Percentiles rank a stretch among this genome's conserved stretches.
Conservation (phyloP, 2,888 invertebrate genomes). For the Drosophila engyochracea region DNA sequence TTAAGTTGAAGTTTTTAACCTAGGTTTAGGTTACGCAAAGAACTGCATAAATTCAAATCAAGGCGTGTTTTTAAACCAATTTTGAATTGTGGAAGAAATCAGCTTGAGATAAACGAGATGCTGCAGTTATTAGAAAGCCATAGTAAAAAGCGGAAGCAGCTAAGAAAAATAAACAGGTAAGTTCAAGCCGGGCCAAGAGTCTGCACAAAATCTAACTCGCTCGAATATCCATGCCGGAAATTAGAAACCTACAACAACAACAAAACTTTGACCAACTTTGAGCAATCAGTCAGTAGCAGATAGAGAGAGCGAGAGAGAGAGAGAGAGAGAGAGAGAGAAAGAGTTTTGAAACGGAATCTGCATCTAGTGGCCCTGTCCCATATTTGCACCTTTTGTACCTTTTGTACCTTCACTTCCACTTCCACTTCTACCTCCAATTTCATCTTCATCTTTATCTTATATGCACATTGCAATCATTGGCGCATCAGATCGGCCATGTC, state of each 20-base stretch:
- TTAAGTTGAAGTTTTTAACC: not conserved
- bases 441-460: not conserved
- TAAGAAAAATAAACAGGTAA: slow-evolving; percentile 2
- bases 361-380: not conserved
- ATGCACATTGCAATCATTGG: slow-evolving; percentile 59
- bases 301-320: not conserved
- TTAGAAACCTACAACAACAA: slow-evolving; percentile 49
- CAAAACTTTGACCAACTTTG: not conserved
- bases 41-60: not conserved
- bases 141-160: not conserved
- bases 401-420: not conserved
- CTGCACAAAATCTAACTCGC: slow-evolving; percentile 5
- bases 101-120: not conserved
- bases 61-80: slow-evolving; percentile 15
- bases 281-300: slow-evolving; percentile 6
- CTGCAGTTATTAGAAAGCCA: not conserved
- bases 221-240: slow-evolving; percentile 52
- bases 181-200: slow-evolving; percentile 6
- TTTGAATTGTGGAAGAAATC: slow-evolving; percentile 29
- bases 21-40: not conserved
- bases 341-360: slow-evolving; percentile 5
- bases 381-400: not conserved
- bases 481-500: slow-evolving; percentile 38
- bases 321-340: not conserved
- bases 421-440: not conserved